Evolutionary conservation across 2,113 vertebrate genomes (phyloP).

Genomic region (Actenoides lindsayi): DNA sequence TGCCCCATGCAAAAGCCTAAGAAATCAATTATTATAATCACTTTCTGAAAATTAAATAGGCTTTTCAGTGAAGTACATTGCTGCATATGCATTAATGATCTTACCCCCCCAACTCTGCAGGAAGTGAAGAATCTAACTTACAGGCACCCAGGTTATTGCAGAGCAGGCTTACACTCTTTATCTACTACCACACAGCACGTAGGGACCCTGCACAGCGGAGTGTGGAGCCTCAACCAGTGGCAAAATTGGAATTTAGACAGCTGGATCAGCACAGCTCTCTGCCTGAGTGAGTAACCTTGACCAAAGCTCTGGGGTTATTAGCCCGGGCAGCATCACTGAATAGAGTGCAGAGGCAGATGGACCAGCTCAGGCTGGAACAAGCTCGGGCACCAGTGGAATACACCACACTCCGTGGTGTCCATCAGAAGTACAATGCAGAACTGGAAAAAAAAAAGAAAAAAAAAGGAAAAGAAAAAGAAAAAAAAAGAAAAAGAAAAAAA

Average conservation of each 20-base stretch:
- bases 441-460: neutral
- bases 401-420: neutral
- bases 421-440: neutral
- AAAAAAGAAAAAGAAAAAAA: neutral
- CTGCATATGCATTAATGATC: neutral
- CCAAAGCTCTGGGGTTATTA: neutral
- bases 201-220: neutral
- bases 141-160: neutral
- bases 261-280: neutral
- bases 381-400: neutral
- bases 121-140: neutral
- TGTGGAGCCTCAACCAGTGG: neutral
- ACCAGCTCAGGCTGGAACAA: slow-evolving; percentile 20
- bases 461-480: neutral
- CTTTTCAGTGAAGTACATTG: neutral
- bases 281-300: neutral
- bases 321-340: neutral
- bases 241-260: neutral
- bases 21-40: neutral
- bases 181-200: neutral
- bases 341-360: neutral
- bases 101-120: neutral
- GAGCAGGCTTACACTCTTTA: neutral
- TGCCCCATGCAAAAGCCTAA: neutral
- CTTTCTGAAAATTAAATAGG: neutral